Base-by-base conservation (phyloP, 2,797 vertebrate species). In the Enteromius paludinosus region DNA sequence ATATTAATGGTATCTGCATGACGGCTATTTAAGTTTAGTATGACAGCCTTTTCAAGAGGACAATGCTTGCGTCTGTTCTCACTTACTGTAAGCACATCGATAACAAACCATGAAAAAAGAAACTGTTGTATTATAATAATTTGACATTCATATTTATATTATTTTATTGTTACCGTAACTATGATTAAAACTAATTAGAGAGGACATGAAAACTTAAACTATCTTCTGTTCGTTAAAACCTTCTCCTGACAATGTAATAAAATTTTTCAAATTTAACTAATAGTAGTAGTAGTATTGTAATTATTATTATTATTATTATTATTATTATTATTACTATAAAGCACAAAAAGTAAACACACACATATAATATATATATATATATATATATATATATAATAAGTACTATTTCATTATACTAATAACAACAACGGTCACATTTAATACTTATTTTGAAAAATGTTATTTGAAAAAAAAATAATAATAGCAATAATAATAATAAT, bases 1-100 rank as follows among this genome's bases (percentile, higher is more conserved):
- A 49, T 59, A 72, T 62, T 28, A 71, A 52, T 18, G n/a, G 56
- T 73, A 49, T 73, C 38, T 38, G 41, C 38, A 71, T 43, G 78
- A 70, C 49, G 1, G 54, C 28, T 49, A 33, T 47, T 81, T 20
- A 79, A 45, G 35, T 28, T 64, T 65, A 35, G 23, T 25, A 49
- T 68, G 64, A 69, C 64, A 41, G 47, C 5, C 77, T 15, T 79
- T 65, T 35, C 14, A 52, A 52, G 8, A 52, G 30, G 15, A 49
- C 41, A 72, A 73, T 20, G 7, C 18, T 12, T 62, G 28, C 7
- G 17, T 49, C 14, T 61, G n/a, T 69, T 79, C 3, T 49, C 25
- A 43, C 5, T 68, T 28, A 33, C 33, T 33, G 33, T 33, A 25
- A 41, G 15, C 14, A 52, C 30, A 33, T 15, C 12, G 5, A 43